A percentile compares a stretch with the other conserved stretches of the same genome.
phyloP scores from a whole-genome alignment of 2,888 invertebrate genomes.

The Scrobipalpa atriplicella region DNA sequence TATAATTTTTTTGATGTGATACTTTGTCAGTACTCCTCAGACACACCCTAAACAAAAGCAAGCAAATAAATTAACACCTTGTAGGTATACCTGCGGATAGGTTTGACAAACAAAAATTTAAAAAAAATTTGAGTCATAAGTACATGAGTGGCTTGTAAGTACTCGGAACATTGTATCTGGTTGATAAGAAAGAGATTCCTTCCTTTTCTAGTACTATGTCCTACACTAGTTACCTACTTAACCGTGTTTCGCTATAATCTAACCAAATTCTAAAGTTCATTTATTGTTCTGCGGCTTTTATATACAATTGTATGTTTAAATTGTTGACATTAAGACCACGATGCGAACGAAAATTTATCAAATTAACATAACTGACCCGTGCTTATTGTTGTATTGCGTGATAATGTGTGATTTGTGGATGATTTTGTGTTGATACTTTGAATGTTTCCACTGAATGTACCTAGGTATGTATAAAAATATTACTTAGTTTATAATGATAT shows the following conservation, averaged over 20 bases:
- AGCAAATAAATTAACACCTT: too few species aligned
- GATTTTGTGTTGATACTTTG: slow-evolving; percentile 35
- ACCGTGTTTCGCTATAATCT: slow-evolving; percentile 30
- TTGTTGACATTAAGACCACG: too few species aligned
- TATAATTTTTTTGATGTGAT: too few species aligned
- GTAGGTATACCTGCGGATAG: slow-evolving; percentile 24
- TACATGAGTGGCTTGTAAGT: neutral
- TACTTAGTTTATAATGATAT: too few species aligned
- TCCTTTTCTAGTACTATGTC: slow-evolving; percentile 38
- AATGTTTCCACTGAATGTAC: slow-evolving; percentile 38
- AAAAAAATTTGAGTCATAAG: neutral
- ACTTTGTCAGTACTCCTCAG: too few species aligned
- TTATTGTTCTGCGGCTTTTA: neutral
- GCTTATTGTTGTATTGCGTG: slow-evolving; percentile 42
- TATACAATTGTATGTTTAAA: neutral
- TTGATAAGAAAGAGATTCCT: slow-evolving; percentile 43
- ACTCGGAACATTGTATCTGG: slow-evolving; percentile 35
- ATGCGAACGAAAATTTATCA: slow-evolving; percentile 35
- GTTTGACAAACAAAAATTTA: neutral
- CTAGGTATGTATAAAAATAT: too few species aligned
- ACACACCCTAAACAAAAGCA: too few species aligned
- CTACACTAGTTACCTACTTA: slow-evolving; percentile 28
- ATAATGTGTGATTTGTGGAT: slow-evolving; percentile 35
- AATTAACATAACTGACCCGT: slow-evolving; percentile 37
- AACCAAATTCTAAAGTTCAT: neutral